phyloP scores from a whole-genome alignment of 2,888 invertebrate genomes.

The Dasysyrphus tricinctus region DNA sequence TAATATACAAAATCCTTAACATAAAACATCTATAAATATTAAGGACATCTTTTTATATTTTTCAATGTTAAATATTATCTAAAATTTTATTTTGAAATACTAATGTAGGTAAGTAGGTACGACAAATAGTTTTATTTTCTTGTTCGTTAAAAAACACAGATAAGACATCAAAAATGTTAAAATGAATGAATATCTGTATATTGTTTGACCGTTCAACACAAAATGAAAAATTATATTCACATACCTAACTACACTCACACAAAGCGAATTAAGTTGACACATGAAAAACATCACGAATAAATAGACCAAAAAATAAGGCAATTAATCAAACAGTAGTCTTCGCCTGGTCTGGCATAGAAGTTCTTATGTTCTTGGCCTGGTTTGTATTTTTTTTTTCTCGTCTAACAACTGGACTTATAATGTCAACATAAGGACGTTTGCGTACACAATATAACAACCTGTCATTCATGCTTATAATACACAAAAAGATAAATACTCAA shows the following conservation, averaged over 20 bases:
- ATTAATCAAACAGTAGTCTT: conserved; percentile 73
- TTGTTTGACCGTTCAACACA: conserved; percentile 9
- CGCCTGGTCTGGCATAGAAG: conserved; percentile 38
- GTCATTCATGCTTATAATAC: conserved; percentile 65
- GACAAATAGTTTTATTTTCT: neutral
- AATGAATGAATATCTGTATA: neutral
- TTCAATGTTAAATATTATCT: no score
- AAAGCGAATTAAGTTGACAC: conserved; percentile 49
- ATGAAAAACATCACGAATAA: conserved; percentile 57
- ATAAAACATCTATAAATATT: no score
- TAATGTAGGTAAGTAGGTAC: no score
- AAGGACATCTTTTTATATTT: no score
- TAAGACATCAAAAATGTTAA: no score
- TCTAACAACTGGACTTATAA: conserved; percentile 45
- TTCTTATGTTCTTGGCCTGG: conserved; percentile 14
- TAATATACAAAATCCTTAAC: no score
- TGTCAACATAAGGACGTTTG: conserved; percentile 72
- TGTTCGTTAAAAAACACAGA: neutral
- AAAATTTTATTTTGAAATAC: no score
- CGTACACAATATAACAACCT: conserved; percentile 56
- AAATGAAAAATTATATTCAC: conserved; percentile 34
- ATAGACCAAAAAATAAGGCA: conserved; percentile 66
- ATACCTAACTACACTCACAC: conserved; percentile 1
- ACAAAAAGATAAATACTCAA: conserved; percentile 45
- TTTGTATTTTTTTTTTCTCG: conserved; percentile 25